Conservation (phyloP, 1,140 invertebrate species). For the Nasonia vitripennis region DNA sequence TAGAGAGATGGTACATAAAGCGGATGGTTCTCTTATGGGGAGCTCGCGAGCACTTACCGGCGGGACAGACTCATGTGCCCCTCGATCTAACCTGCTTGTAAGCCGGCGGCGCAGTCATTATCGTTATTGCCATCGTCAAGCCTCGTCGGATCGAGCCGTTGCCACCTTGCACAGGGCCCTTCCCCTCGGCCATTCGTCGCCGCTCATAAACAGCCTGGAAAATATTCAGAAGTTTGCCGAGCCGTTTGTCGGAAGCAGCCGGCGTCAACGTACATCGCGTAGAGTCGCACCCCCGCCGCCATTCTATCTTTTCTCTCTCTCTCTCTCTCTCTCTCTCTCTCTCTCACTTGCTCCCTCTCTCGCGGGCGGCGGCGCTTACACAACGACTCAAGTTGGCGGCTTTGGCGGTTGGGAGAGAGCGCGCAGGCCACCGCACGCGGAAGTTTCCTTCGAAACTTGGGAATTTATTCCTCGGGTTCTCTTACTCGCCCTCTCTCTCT, state of each 20-base stretch:
- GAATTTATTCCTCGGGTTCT: conserved; percentile 61
- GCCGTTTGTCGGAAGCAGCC: conserved; percentile 56
- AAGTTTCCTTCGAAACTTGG: conserved; percentile 62
- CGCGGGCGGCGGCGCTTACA: conserved; percentile 37
- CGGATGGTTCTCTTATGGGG: background rate
- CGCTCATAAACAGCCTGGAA: conserved; percentile 54
- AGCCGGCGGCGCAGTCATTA: background rate
- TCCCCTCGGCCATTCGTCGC: background rate
- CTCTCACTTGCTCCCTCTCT: background rate
- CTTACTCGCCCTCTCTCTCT: conserved; percentile 13
- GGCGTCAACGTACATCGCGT: conserved; percentile 56
- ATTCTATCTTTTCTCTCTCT: conserved; percentile 27
- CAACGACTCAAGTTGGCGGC: conserved; percentile 47
- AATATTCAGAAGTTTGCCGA: conserved; percentile 58
- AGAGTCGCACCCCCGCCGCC: conserved; percentile 13
- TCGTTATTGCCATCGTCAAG: conserved; percentile 44
- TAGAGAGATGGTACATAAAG: background rate
- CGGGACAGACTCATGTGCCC: background rate
- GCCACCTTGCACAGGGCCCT: background rate
- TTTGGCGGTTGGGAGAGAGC: conserved; percentile 42
- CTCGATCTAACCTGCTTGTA: background rate
- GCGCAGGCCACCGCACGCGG: conserved; percentile 31
- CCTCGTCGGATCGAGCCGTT: conserved; percentile 28
- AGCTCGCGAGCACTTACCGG: background rate
- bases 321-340: conserved; percentile 31